Evolutionary conservation across 2,797 vertebrate species (phyloP).

Genomic region (Oophaga sylvatica): DNA sequence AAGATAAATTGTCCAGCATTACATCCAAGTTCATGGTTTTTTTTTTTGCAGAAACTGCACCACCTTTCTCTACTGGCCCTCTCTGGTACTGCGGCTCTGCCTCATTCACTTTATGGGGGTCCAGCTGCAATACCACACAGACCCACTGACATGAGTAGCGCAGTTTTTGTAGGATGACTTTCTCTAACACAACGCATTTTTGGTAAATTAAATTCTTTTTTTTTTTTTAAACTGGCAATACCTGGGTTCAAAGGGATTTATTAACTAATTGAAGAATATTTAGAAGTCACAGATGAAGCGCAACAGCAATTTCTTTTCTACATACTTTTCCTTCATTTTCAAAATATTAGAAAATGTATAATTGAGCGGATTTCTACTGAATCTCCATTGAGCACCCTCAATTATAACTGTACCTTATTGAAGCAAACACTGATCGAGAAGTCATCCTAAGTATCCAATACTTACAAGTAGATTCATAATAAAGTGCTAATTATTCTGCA

Average conservation of each 20-base stretch:
- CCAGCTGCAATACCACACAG: neutral
- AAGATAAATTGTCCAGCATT: neutral
- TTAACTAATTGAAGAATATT: no score
- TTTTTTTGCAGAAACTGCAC: neutral
- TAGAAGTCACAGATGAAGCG: neutral
- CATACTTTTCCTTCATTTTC: neutral
- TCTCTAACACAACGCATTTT: no score
- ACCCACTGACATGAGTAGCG: neutral
- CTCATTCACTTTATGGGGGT: neutral
- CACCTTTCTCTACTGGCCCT: neutral
- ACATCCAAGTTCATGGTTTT: neutral
- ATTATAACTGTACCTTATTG: neutral
- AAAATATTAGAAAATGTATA: neutral
- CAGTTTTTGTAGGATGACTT: neutral
- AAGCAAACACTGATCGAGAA: neutral
- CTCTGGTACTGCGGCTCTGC: neutral
- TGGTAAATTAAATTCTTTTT: neutral
- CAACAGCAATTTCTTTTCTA: neutral
- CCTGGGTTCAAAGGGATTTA: neutral
- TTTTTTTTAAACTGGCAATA: neutral
- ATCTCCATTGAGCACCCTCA: neutral
- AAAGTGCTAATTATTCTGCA: constrained; percentile 5
- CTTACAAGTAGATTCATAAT: neutral
- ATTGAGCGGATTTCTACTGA: neutral
- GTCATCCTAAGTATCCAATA: constrained; percentile 1